These are phyloP conservation scores for Collichthys lucidus DNA, from an alignment of 2,113 vertebrate genomes.

Conservation along the genomic window DNA sequence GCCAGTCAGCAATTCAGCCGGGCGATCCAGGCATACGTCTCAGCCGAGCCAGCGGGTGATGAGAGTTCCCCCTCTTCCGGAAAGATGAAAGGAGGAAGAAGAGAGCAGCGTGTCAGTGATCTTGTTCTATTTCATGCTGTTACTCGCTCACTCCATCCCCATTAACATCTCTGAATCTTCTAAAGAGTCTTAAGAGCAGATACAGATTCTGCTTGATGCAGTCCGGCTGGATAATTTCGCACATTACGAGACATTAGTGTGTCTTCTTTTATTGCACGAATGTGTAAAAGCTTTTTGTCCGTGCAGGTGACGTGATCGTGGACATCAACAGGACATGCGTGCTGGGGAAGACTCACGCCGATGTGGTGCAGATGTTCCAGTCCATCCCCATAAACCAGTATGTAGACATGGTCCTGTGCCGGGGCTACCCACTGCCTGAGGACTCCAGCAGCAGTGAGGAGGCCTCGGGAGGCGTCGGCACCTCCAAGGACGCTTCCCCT, in stretches of 20 bases:
- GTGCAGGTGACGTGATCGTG: slow-evolving; percentile 95
- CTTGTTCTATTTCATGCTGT: slow-evolving; percentile 18
- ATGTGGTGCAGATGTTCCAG: slow-evolving; percentile 99
- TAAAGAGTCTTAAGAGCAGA: background rate
- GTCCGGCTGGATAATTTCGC: background rate
- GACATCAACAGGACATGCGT: slow-evolving; percentile 95
- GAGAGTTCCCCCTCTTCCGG: slow-evolving; percentile 18
- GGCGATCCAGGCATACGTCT: slow-evolving; percentile 22
- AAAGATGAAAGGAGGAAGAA: slow-evolving; percentile 44
- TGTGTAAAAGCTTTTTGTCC: background rate
- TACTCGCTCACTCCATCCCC: background rate
- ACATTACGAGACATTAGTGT: background rate
- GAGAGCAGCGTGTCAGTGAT: slow-evolving; percentile 24
- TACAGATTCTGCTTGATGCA: background rate
- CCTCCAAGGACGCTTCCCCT: slow-evolving; percentile 81
- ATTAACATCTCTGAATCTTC: slow-evolving; percentile 7
- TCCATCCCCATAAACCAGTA: slow-evolving; percentile 94
- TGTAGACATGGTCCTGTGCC: slow-evolving; percentile 95
- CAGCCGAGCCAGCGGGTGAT: slow-evolving; percentile 38
- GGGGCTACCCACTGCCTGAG: slow-evolving; percentile 96
- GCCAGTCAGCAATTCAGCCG: slow-evolving; percentile 64
- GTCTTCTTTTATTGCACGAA: background rate
- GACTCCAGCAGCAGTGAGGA: slow-evolving; percentile 86
- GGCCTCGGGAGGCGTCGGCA: slow-evolving; percentile 79
- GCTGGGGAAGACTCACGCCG: slow-evolving; percentile 96